Base-by-base conservation (phyloP, 2,113 vertebrate genomes). In the Caloenas nicobarica region DNA sequence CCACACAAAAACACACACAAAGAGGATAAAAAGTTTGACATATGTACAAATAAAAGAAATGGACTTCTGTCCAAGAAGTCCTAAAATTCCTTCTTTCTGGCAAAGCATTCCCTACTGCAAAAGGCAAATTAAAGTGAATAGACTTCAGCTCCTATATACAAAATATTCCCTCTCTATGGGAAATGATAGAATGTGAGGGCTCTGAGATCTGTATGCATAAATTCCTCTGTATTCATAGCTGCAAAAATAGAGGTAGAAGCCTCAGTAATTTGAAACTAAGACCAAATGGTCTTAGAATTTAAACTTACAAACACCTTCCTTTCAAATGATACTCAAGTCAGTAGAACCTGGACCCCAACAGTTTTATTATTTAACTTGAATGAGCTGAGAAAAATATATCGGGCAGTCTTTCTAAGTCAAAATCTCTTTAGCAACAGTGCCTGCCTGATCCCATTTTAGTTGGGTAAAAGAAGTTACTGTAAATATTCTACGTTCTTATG, bases 41-140 rank as follows among this genome's bases (percentile, higher is more conserved):
- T 31, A 82, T 77, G 10, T 8, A 73, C 31, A 69, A 86, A 77
- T 22, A 76, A 38, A 61, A 64, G 3, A 86, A 79, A 54, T 17
- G 0, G 1, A 11, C 22, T 42, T 38, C 26, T 65, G 7, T n/a
- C 14, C 12, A 3, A 81, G 25, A 2, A 89, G 3, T 10, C 13
- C 7, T 71, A 44, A 62, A 79, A 68, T 64, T 36, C 10, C 17
- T 68, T 13, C 5, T 64, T 73, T 64, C 33, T 85, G 84, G 48
- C 14, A 76, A 89, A 79, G 9, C 3, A 77, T 66, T 80, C 88
- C 5, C 36, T 68, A 16, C 25, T n/a, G 14, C 19, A 81, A 42
- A 76, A 69, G 46, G 53, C 3, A 88, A 70, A 54, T 77, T 81
- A 10, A 7, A 54, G 18, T 33, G 51, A 77, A 65, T 28, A 89